A percentile compares a stretch with the other conserved stretches of the same genome.
These are phyloP conservation scores for Machimus atricapillus DNA, from an alignment of 2,888 invertebrate genomes.

Conservation along the genomic window DNA sequence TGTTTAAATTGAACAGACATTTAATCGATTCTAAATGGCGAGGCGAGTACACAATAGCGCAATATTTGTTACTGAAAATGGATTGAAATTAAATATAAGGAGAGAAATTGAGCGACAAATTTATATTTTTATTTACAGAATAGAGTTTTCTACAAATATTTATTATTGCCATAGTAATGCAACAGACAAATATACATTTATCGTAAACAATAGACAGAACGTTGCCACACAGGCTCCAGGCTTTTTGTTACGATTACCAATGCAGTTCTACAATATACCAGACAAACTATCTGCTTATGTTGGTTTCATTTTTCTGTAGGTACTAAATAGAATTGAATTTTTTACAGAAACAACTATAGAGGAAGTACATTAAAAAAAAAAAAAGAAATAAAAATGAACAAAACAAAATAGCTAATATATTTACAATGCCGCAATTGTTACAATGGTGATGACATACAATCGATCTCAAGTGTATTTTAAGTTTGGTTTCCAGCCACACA, in stretches of 20 bases:
- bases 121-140: conserved; percentile 47
- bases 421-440: conserved; percentile 39
- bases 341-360: conserved; percentile 38
- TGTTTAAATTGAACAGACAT: conserved; percentile 20
- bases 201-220: conserved; percentile 21
- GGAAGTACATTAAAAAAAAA: conserved; percentile 5
- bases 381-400: not conserved
- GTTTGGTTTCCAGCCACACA: conserved; percentile 1
- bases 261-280: conserved; percentile 6
- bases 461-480: conserved; percentile 31
- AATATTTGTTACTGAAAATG: conserved; percentile 36
- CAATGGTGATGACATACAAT: conserved; percentile 30
- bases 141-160: conserved; percentile 38
- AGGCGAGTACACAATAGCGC: conserved; percentile 37
- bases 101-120: conserved; percentile 26
- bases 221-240: conserved; percentile 25
- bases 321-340: conserved; percentile 41
- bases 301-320: conserved; percentile 45
- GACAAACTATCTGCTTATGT: conserved; percentile 43
- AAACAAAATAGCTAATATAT: conserved; percentile 33
- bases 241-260: conserved; percentile 33
- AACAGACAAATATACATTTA: conserved; percentile 8
- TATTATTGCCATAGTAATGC: conserved; percentile 16
- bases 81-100: conserved; percentile 36
- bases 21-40: conserved; percentile 22